A percentile compares a stretch with the other conserved stretches of the same genome.
These are phyloP conservation scores for Leptestheria dahalacensis DNA, from an alignment of 1,140 invertebrate genomes.

Conservation along the genomic window DNA sequence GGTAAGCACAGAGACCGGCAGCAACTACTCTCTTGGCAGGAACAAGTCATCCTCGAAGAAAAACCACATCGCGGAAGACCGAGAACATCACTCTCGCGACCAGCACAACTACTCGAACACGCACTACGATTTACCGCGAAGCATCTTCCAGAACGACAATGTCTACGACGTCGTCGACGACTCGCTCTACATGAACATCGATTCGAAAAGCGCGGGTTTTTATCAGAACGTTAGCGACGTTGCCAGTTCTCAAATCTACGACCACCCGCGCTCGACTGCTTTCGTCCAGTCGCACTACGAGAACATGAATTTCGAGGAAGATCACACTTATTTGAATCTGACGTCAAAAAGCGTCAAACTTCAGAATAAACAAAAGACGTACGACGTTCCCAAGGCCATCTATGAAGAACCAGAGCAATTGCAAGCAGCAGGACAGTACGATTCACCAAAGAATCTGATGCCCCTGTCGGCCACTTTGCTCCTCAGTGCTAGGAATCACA, in stretches of 20 bases:
- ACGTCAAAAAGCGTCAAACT: neutral
- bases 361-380: neutral
- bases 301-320: constrained; percentile 8
- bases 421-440: neutral
- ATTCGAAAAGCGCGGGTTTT: neutral
- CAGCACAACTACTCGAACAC: neutral
- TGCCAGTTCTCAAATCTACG: neutral
- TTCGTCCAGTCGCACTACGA: constrained; percentile 6
- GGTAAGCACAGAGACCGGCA: neutral
- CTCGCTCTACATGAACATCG: neutral
- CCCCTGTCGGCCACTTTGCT: constrained; percentile 10
- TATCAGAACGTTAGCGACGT: neutral
- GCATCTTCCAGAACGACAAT: neutral
- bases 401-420: constrained; percentile 5
- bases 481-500: neutral
- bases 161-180: neutral
- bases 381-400: constrained; percentile 4
- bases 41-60: neutral
- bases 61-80: neutral
- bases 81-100: neutral
- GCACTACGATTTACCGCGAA: neutral
- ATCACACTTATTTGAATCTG: constrained; percentile 8
- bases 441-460: constrained; percentile 10
- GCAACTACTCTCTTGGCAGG: neutral
- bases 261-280: neutral